Evolutionary conservation across 2,888 invertebrate species (phyloP).

Genomic region (Antheraea yamamai): DNA sequence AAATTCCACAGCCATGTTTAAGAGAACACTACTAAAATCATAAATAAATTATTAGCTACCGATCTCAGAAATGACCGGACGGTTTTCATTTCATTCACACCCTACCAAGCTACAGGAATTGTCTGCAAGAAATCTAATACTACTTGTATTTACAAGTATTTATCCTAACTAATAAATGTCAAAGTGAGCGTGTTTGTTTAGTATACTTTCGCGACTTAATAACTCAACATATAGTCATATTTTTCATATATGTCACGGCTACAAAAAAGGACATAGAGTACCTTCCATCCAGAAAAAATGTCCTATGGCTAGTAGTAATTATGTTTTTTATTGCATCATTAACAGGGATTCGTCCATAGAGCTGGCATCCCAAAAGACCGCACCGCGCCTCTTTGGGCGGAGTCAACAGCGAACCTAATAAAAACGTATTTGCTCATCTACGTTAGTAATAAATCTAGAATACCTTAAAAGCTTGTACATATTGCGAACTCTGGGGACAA

Average conservation of each 20-base stretch:
- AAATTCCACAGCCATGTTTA: background rate
- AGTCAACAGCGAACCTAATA: background rate
- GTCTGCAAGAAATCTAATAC: background rate
- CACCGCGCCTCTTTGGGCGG: background rate
- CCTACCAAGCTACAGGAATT: background rate
- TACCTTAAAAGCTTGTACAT: background rate
- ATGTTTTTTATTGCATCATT: background rate
- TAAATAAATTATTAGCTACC: background rate
- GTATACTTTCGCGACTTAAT: no score
- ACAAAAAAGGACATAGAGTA: no score
- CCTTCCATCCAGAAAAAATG: no score
- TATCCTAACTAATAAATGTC: no score
- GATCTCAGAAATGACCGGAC: background rate
- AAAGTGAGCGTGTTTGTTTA: no score
- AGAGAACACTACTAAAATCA: background rate
- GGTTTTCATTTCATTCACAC: background rate
- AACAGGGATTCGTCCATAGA: background rate
- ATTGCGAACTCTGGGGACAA: background rate
- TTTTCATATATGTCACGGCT: no score
- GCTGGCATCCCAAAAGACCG: background rate
- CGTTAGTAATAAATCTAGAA: background rate
- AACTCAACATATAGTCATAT: no score
- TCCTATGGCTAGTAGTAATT: no score
- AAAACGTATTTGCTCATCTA: conserved; percentile 3
- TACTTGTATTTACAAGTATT: no score